Evolutionary conservation across 2,888 invertebrate genomes (phyloP).

Genomic region (Trichopria drosophilae): DNA sequence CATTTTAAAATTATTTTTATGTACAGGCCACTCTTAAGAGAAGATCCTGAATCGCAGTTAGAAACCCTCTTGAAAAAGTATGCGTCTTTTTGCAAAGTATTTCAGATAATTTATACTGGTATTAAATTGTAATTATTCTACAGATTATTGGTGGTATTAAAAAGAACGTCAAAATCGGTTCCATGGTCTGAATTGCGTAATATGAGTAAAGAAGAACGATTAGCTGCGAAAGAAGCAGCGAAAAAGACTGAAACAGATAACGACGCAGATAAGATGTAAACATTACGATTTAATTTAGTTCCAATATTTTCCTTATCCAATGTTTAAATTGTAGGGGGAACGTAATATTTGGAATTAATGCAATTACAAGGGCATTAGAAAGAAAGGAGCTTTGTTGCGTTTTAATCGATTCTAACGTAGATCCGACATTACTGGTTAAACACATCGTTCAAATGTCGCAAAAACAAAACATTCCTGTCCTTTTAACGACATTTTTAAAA

Average conservation of each 20-base stretch:
- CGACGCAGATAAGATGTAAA: constrained; percentile 28
- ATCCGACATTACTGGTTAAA: constrained; percentile 47
- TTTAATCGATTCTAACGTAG: constrained; percentile 48
- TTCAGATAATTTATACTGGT: constrained; percentile 6
- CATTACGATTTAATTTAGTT: too few species aligned
- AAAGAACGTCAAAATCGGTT: constrained; percentile 30
- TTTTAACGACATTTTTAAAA: constrained; percentile 49
- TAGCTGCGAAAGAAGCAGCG: constrained; percentile 33
- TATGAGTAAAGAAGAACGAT: constrained; percentile 45
- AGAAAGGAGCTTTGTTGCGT: constrained; percentile 44
- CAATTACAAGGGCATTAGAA: constrained; percentile 50
- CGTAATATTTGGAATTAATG: constrained; percentile 50
- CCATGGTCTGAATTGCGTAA: constrained; percentile 44
- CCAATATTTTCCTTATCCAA: too few species aligned
- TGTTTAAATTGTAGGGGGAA: too few species aligned
- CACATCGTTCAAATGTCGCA: constrained; percentile 51
- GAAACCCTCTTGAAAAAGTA: constrained; percentile 43
- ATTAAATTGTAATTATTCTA: constrained; percentile 11
- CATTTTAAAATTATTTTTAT: constrained; percentile 9
- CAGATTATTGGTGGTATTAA: constrained; percentile 44
- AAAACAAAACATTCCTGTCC: constrained; percentile 46
- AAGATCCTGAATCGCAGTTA: constrained; percentile 34
- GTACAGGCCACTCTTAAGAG: constrained; percentile 46
- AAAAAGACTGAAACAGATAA: constrained; percentile 22
- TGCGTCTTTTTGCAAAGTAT: constrained; percentile 1